Evolutionary conservation across 1,140 invertebrate species (phyloP), one percentile per base, ranked within the genome.

Genomic region (Procambarus virginalis): DNA sequence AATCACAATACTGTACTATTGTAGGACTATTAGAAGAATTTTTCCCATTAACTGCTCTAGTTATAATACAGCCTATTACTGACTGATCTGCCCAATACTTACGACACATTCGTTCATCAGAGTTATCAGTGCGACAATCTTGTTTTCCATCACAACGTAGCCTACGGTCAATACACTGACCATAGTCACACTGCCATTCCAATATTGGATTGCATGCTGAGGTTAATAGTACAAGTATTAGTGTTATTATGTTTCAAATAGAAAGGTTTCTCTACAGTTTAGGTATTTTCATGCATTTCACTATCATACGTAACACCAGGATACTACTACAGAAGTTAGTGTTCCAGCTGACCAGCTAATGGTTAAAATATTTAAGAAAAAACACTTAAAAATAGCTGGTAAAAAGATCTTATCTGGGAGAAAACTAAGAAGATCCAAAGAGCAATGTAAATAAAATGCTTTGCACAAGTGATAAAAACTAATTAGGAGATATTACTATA

Each of bases 171-270:
- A 89, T 89, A 51, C 88, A 89, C 51, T 78, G 49, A 79, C 51
- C 81, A 78, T 79, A 48, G 45, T 89, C 76, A 79, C 88, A 89
- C 75, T 84, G 81, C 88, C 88, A 89, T 75, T 84, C 81, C 45
- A 75, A 84, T 55, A 64, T 2, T 46, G 73, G 48, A 51, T 89
- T 49, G 75, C 88, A 89, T 45, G 75, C 88, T 89, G 79, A 48
- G 70, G 73, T 10, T 10, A 34, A 8, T 8, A 79, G 77, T 79
- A n/a, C 2, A 3, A 78, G 34, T 78, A 51, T 51, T 49, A 78
- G 2, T 78, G 46, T 78, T 78, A 78, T n/a, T 48, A 46, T 45
- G 75, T 49, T 2, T 5, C 4, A 76, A 5, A 76, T 5, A 45
- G 46, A 76, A 55, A 55, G 51, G 51, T 55, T 55, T 34, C 34